These are phyloP conservation scores for Chromobotia macracanthus DNA, from an alignment of 2,797 vertebrate genomes.

Conservation along the genomic window DNA sequence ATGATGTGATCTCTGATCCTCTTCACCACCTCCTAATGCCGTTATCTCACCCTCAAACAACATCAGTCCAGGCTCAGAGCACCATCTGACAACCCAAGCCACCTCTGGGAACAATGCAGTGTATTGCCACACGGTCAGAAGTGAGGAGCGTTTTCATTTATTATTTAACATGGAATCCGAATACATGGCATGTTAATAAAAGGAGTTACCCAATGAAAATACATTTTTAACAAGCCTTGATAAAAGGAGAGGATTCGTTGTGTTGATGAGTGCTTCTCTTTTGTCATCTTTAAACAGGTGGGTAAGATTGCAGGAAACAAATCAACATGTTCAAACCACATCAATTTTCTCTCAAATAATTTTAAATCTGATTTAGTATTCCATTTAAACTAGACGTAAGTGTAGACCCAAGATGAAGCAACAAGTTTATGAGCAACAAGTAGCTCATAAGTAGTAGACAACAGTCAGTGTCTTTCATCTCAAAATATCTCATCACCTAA, in stretches of 20 bases:
- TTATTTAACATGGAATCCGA: background rate
- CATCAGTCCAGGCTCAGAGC: background rate
- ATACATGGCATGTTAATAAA: background rate
- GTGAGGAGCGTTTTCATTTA: background rate
- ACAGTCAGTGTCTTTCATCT: background rate
- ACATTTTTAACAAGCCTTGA: too few species aligned
- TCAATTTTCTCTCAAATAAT: background rate
- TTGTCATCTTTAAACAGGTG: background rate
- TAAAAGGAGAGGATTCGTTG: too few species aligned
- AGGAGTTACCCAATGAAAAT: too few species aligned
- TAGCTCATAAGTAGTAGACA: background rate
- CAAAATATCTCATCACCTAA: constrained; percentile 22
- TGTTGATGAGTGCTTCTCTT: background rate
- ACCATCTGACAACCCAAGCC: background rate
- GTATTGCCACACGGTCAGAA: background rate
- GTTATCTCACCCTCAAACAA: background rate
- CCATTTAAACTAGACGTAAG: background rate
- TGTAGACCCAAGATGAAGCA: background rate
- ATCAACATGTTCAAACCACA: background rate
- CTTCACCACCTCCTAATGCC: constrained; percentile 20
- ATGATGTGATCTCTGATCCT: constrained; percentile 21
- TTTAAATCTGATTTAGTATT: background rate
- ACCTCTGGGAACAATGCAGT: background rate
- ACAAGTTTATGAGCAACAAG: background rate
- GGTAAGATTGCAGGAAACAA: background rate